These are phyloP conservation scores for Agelaius tricolor DNA, from an alignment of 2,113 vertebrate genomes.

Conservation along the genomic window DNA sequence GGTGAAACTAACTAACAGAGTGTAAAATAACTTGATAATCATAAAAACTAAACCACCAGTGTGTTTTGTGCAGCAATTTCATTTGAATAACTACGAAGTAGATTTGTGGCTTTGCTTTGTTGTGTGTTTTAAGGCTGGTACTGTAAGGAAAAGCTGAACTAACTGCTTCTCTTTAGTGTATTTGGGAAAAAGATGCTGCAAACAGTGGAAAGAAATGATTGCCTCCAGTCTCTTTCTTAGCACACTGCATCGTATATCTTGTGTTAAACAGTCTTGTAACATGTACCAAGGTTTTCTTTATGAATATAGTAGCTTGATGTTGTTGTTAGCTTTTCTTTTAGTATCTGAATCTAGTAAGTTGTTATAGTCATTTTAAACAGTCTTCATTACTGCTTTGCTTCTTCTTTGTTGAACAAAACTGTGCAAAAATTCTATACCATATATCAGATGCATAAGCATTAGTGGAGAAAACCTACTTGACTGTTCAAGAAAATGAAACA, in stretches of 20 bases:
- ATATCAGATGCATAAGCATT: not conserved
- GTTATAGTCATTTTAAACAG: not conserved
- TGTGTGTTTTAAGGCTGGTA: not conserved
- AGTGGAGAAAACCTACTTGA: not conserved
- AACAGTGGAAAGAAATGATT: not conserved
- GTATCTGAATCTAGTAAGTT: not conserved
- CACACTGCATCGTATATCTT: not conserved
- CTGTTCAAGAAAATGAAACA: not conserved
- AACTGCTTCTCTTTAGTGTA: not conserved
- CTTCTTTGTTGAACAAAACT: not conserved
- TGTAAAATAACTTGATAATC: not conserved
- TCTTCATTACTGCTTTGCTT: not conserved
- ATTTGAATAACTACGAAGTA: not conserved
- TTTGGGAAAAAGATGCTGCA: not conserved
- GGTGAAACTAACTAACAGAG: not conserved
- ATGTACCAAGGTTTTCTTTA: not conserved
- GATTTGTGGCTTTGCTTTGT: not conserved
- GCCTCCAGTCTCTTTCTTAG: not conserved
- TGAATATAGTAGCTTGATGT: not conserved
- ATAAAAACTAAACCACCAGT: not conserved
- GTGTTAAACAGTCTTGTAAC: not conserved
- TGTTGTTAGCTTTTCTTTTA: not conserved
- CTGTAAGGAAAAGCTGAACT: not conserved
- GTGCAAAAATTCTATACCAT: not conserved
- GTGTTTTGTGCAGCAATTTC: not conserved